Evolutionary conservation across 2,888 invertebrate genomes (phyloP), one percentile per base, ranked within the genome.

Genomic region (Protodeltote pygarga): DNA sequence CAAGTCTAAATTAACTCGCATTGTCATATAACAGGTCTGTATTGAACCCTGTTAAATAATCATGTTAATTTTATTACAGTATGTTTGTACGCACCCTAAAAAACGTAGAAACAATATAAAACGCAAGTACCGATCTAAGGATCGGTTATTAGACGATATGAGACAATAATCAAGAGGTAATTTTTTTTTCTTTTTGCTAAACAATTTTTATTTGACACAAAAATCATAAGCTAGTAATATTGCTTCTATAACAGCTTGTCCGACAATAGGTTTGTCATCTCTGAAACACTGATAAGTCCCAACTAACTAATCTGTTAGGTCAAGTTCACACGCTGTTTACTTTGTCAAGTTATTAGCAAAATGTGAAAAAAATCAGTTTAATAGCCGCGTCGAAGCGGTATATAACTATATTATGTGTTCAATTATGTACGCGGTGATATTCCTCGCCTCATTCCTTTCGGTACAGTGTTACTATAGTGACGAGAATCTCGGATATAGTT

Each of bases 261-360:
- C 14, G 23, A 21, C 15, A 38, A 41, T 61, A 60, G 27, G 61
- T 60, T 58, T 17, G 17, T 29, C 16, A 53, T 25, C 41, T 20
- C 54, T 47, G 41, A n/a, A 10, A 4, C 8, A 27, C 61, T 63
- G 68, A 66, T 72, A 73, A 66, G 53, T 62, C 13, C 47, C 60
- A 47, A 39, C 58, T 20, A 67, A 72, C 83, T 88, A 89, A 89
- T 90, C 88, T 77, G 65, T 71, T 71, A 72, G 91, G 89, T 91
- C 91, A 92, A 92, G 91, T 89, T 88, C 88, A 89, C 40, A 65
- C 60, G 54, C 54, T 83, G 83, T 87, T 85, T 83, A 83, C 81
- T 71, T 62, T 60, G 66, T 57, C 57, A 59, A 63, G 70, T 78
- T 79, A 82, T 86, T 87, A 87, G 90, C 89, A 73, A 90, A 90